phyloP scores from a whole-genome alignment of 1,140 invertebrate species.

The Cotesia vestalis region DNA sequence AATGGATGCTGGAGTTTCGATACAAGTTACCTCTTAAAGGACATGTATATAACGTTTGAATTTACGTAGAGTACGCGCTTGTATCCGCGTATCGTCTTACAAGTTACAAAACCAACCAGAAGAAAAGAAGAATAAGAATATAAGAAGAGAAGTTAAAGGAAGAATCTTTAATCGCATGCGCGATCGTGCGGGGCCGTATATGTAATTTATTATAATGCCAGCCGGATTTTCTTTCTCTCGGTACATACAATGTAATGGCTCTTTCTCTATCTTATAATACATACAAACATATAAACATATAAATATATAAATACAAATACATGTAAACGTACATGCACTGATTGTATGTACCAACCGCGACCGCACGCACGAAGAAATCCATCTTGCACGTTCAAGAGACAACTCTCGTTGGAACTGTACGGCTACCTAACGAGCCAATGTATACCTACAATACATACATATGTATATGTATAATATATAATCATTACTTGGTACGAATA shows the following conservation, averaged over 20 bases:
- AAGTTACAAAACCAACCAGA: conserved; percentile 13
- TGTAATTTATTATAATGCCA: conserved; percentile 43
- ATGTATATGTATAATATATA: conserved; percentile 5
- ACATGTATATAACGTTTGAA: conserved; percentile 27
- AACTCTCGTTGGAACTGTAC: conserved; percentile 10
- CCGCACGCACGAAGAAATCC: conserved; percentile 30
- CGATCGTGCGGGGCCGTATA: conserved; percentile 38
- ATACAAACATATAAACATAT: not conserved
- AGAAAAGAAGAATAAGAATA: conserved; percentile 8
- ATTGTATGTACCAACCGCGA: not conserved
- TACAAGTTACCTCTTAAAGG: conserved; percentile 3
- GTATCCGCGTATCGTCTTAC: conserved; percentile 33
- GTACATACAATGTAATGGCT: not conserved
- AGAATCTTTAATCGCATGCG: conserved; percentile 41
- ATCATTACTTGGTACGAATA: conserved; percentile 27
- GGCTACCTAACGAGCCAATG: conserved; percentile 32
- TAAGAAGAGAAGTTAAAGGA: conserved; percentile 14
- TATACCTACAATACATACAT: not conserved
- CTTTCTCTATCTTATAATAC: conserved; percentile 2
- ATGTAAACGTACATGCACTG: not conserved
- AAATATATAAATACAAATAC: not conserved
- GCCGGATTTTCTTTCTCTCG: conserved; percentile 29
- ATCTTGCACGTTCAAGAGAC: conserved; percentile 32
- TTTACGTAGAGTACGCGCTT: conserved; percentile 26
- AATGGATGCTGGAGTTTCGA: not conserved